Conservation (phyloP, 2,888 invertebrate genomes). For the Lamellibrachia columna region DNA sequence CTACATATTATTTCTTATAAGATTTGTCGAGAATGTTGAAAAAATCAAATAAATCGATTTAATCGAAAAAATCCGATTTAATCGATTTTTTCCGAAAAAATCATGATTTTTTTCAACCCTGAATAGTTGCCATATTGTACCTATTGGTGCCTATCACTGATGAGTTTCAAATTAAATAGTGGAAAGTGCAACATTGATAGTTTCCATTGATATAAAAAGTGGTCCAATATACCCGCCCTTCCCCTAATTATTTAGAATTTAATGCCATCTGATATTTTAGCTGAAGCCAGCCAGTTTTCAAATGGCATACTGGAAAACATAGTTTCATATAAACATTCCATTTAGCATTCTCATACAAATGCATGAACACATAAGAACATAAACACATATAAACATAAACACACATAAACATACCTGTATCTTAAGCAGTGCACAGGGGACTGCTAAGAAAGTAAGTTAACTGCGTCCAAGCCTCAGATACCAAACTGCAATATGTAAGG, state of each 20-base stretch:
- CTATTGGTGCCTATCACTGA: no score
- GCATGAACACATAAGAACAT: not conserved
- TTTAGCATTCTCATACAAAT: not conserved
- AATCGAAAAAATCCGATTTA: no score
- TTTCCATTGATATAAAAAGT: no score
- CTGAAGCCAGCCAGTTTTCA: not conserved
- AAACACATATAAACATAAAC: not conserved
- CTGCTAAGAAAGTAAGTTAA: not conserved
- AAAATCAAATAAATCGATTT: no score
- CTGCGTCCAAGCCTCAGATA: not conserved
- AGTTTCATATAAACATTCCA: not conserved
- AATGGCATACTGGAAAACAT: not conserved
- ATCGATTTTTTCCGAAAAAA: no score
- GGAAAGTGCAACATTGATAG: no score
- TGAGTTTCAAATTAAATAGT: no score
- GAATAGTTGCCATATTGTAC: no score
- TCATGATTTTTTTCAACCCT: no score
- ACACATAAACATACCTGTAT: not conserved
- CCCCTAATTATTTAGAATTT: not conserved
- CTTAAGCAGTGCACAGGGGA: not conserved
- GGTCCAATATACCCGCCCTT: no score
- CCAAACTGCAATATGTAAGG: not conserved
- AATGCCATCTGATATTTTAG: not conserved
- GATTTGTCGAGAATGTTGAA: no score
- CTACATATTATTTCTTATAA: no score